A percentile compares a stretch with the other conserved stretches of the same genome.
These are phyloP conservation scores for Cyanoderma ruficeps DNA, from an alignment of 2,113 vertebrate genomes.

Conservation along the genomic window DNA sequence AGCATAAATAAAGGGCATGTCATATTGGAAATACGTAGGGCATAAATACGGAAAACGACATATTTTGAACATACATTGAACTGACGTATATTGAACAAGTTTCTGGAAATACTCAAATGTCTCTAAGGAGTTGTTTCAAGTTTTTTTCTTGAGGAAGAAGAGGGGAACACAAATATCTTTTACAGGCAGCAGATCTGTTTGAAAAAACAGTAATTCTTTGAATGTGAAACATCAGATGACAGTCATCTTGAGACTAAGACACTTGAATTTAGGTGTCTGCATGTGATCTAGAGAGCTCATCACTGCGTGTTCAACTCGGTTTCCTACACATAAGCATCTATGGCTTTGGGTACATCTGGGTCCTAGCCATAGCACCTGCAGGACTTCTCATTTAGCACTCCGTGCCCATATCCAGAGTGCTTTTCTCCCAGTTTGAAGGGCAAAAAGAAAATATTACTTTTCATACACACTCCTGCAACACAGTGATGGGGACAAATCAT, in stretches of 20 bases:
- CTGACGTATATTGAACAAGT: neutral
- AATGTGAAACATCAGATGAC: neutral
- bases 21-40: neutral
- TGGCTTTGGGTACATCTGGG: neutral
- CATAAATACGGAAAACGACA: neutral
- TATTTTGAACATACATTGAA: neutral
- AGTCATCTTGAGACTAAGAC: neutral
- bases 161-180: neutral
- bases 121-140: neutral
- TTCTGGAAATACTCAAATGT: neutral
- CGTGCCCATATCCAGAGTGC: neutral
- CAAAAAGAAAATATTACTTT: neutral
- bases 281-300: neutral
- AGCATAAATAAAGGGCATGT: neutral
- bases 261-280: neutral
- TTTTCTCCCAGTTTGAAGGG: neutral
- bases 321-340: neutral
- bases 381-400: neutral
- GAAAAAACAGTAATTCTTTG: neutral
- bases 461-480: neutral
- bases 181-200: neutral
- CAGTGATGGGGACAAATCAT: rapidly evolving
- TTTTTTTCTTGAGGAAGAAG: neutral
- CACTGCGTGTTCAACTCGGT: rapidly evolving
- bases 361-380: rapidly evolving